Conservation (phyloP, 2,797 vertebrate species). For the Mus caroli region DNA sequence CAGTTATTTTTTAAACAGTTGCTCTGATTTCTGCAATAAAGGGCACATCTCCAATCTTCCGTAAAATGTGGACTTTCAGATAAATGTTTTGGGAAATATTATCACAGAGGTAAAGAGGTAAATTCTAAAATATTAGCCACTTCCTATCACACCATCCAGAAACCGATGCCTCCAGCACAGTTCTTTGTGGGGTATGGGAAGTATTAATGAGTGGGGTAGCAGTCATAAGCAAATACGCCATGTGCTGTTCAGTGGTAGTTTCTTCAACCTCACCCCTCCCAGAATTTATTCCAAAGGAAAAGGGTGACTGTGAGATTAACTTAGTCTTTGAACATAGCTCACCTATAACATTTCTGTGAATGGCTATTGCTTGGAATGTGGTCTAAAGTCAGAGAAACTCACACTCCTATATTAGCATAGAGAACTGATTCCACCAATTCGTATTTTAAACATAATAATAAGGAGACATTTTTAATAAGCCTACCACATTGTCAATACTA, state of each 20-base stretch:
- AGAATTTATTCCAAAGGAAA: neutral
- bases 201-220: neutral
- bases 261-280: neutral
- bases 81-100: slow-evolving; percentile 42
- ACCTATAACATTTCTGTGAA: neutral
- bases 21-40: neutral
- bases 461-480: slow-evolving; percentile 2
- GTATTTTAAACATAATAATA: slow-evolving; percentile 47
- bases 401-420: neutral
- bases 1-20: neutral
- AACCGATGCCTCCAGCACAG: neutral
- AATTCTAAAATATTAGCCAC: slow-evolving; percentile 29
- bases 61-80: neutral
- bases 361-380: slow-evolving; percentile 10
- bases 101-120: neutral
- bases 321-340: neutral
- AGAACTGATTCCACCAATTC: slow-evolving; percentile 25
- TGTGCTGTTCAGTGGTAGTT: neutral
- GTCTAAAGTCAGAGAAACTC: slow-evolving; percentile 2
- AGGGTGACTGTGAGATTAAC: neutral
- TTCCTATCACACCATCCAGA: neutral
- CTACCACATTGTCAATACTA: neutral
- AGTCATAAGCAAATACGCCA: neutral
- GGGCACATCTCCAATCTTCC: neutral
- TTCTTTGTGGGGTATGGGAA: neutral